phyloP scores from a whole-genome alignment of 92 coral and sea anemone genomes.

The Epizoanthus illoricatus region DNA sequence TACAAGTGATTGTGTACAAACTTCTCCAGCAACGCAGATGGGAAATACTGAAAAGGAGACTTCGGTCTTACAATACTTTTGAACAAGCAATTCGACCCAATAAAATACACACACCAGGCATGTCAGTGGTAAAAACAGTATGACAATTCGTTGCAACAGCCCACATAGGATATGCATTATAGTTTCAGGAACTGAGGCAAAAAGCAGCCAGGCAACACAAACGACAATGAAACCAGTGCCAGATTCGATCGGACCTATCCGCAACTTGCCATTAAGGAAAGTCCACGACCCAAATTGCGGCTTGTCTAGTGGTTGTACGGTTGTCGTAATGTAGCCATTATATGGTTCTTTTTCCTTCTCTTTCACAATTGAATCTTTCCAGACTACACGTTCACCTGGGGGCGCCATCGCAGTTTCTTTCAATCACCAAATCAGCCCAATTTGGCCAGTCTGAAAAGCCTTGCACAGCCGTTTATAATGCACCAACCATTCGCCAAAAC shows the following conservation, averaged over 20 bases:
- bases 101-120: slow-evolving; percentile 93
- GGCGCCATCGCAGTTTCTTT: slow-evolving; percentile 58
- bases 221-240: slow-evolving; percentile 80
- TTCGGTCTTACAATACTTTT: slow-evolving; percentile 89
- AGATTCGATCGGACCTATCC: slow-evolving; percentile 86
- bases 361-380: slow-evolving; percentile 60
- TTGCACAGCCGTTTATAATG: slow-evolving; percentile 29
- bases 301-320: slow-evolving; percentile 93
- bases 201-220: slow-evolving; percentile 82
- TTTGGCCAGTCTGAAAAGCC: slow-evolving; percentile 27
- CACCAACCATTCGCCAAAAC: slow-evolving; percentile 34
- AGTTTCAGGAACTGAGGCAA: slow-evolving; percentile 90
- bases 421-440: slow-evolving; percentile 44
- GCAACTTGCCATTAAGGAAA: slow-evolving; percentile 76
- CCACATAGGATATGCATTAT: slow-evolving; percentile 77
- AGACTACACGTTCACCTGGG: slow-evolving; percentile 64
- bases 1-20: slow-evolving; percentile 84
- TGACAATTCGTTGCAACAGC: slow-evolving; percentile 69
- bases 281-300: slow-evolving; percentile 72
- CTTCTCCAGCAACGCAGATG: slow-evolving; percentile 89
- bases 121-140: slow-evolving; percentile 75
- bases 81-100: slow-evolving; percentile 96
- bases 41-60: slow-evolving; percentile 90
- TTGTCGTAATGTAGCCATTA: slow-evolving; percentile 93
- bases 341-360: slow-evolving; percentile 93